Base-by-base conservation (phyloP, 2,888 invertebrate genomes). In the Eucriotettix oculatus region DNA sequence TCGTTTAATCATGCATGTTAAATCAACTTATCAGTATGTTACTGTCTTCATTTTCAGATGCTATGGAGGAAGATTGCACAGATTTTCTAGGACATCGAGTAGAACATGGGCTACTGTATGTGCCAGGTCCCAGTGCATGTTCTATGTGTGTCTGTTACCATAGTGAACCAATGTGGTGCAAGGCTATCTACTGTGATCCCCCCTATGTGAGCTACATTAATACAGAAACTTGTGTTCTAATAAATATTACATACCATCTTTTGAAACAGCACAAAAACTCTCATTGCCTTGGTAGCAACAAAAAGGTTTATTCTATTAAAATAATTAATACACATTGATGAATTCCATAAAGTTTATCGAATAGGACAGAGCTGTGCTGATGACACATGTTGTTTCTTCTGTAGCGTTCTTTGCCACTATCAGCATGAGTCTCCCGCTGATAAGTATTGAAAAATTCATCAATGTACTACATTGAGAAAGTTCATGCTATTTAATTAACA, bases 121-220 rank as follows among this genome's bases (percentile, higher is more conserved):
- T 90, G 64, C 90, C 90, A 12, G 90, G 90, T 58, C 89, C 89
- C 10, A 86, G 88, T 9, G 88, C 89, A 58, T 90, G 90, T 72
- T 87, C 87, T 61, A 80, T 87, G 65, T 90, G 90, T 71, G 89
- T 90, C 58, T 90, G 90, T 75, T 90, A 90, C 76, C 88, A 90
- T 75, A 85, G 86, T 42, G 82, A 87, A 70, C 89, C 90, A 57
- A 84, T 85, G 80, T 90, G 89, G 89, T 90, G 90, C 73, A 85
- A 87, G 74, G 87, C 89, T 58, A 90, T 89, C 69, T 90, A 86
- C 75, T 90, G 90, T 73, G 85, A 87, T 72, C 89, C 90, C 60
- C 89, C 89, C 66, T 88, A 87, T 74, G 89, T 90, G 71, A 84
- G 87, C 81, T 52, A 56, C 59, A 60, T 17, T 41, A 48, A 54